phyloP scores from a whole-genome alignment of 1,140 invertebrate species.

The Vollenhovia emeryi region DNA sequence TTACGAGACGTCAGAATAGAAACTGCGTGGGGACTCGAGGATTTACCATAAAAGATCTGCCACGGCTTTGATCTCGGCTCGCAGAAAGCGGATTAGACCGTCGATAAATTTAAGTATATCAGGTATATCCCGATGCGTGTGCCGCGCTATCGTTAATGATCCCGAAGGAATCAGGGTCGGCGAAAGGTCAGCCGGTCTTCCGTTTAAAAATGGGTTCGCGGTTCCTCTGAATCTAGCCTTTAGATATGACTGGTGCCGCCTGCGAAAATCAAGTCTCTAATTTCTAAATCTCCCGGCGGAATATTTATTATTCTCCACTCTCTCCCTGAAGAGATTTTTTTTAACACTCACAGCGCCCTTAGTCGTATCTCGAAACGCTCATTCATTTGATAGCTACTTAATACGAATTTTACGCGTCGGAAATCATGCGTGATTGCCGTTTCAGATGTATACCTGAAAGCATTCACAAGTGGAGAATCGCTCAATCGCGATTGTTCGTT shows the following conservation, averaged over 20 bases:
- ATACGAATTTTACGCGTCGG: not conserved
- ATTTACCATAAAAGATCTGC: conserved; percentile 29
- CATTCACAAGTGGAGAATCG: not conserved
- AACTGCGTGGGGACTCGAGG: not conserved
- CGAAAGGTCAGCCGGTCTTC: conserved; percentile 27
- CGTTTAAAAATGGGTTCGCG: conserved; percentile 39
- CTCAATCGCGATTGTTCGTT: not conserved
- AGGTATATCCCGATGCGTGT: not conserved
- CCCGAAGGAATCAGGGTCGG: conserved; percentile 37
- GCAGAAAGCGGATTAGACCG: conserved; percentile 43
- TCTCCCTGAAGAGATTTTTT: not conserved
- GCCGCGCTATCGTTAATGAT: conserved; percentile 56
- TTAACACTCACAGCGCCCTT: not conserved
- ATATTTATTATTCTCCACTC: not conserved
- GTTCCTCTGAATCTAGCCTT: conserved; percentile 55
- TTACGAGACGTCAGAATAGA: not conserved
- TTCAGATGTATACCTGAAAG: not conserved
- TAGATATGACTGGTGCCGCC: conserved; percentile 10
- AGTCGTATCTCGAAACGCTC: not conserved
- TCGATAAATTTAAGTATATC: conserved; percentile 57
- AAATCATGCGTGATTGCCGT: not conserved
- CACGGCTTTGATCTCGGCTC: conserved; percentile 54
- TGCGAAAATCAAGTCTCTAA: conserved; percentile 17
- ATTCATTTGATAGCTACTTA: not conserved
- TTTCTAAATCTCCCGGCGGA: not conserved